These are phyloP conservation scores for Drepana arcuata DNA, from an alignment of 1,140 invertebrate genomes.

Conservation along the genomic window DNA sequence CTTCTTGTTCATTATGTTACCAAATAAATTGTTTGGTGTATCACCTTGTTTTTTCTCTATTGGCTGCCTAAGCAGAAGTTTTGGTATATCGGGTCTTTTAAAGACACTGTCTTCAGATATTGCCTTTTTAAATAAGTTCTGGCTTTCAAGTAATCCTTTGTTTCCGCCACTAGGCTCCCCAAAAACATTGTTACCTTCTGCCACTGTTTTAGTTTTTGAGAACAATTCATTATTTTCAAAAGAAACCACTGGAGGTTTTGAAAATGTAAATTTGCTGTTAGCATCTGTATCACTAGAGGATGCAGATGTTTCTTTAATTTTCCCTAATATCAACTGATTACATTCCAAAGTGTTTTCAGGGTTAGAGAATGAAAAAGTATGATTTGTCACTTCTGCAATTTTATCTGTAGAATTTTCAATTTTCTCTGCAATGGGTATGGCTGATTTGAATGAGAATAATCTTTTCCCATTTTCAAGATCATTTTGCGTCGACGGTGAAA, in stretches of 20 bases:
- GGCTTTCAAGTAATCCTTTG: constrained; percentile 5
- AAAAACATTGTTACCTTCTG: constrained; percentile 9
- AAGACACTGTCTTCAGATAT: constrained; percentile 17
- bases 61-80: constrained; percentile 27
- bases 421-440: constrained; percentile 39
- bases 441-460: constrained; percentile 46
- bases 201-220: constrained; percentile 5
- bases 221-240: too few relatives aligned
- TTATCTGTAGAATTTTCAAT: constrained; percentile 44
- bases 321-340: too few relatives aligned
- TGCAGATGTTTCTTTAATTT: too few relatives aligned
- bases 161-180: constrained; percentile 2
- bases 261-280: constrained; percentile 51
- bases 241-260: constrained; percentile 49
- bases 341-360: too few relatives aligned
- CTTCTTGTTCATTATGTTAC: too few relatives aligned
- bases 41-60: not conserved
- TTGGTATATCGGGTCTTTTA: constrained; percentile 17
- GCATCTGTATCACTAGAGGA: constrained; percentile 20
- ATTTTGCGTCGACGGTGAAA: not conserved
- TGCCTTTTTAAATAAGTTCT: constrained; percentile 10
- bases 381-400: too few relatives aligned
- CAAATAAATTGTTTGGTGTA: constrained; percentile 9
- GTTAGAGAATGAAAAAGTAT: too few relatives aligned
- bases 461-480: constrained; percentile 13